Base-by-base conservation (phyloP, 2,113 vertebrate genomes). In the Solenodon paradoxus region DNA sequence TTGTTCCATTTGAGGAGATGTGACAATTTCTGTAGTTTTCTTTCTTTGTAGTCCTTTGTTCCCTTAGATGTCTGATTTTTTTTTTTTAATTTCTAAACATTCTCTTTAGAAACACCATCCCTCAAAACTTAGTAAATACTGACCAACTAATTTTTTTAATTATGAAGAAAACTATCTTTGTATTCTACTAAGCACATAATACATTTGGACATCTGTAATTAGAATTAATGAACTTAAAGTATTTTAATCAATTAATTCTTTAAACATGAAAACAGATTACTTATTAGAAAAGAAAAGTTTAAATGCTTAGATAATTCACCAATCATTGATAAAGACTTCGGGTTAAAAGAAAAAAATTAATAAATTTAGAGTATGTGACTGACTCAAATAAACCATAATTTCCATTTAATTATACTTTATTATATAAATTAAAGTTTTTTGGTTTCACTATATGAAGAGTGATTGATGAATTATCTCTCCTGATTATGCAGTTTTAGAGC, bases 171-270 rank as follows among this genome's bases (percentile, higher is more conserved):
- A 57, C 9, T 26, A 32, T 75, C 24, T 93, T 55, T 83, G 22
- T 90, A 92, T 84, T 71, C 32, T 91, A 22, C 10, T 38, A 66
- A 88, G 9, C 13, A 68, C 6, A 47, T 8, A 55, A 47, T 88
- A 7, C 55, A 59, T 22, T 96, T 5, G 19, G 32, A 61, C 81
- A 49, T 40, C 3, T 15, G 89, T 83, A 74, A 63, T 57, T n/a
- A 53, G 17, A 77, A 92, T 92, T 85, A 89, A 17, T 55, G 19
- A 15, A 53, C 45, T 55, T 9, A 42, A n/a, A 3, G 4, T 9
- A 78, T 40, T 91, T 71, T 57, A 90, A 88, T 79, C 94, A 45
- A 77, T 80, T 94, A 79, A 82, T 53, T 68, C 40, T 85, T 77
- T 83, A 84, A 75, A 63, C 47, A 89, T 71, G 1, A 95, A 95